Evolutionary conservation across 37 sponge, comb jelly and placozoan genomes (phyloP).

Genomic region (Ianthella basta): DNA sequence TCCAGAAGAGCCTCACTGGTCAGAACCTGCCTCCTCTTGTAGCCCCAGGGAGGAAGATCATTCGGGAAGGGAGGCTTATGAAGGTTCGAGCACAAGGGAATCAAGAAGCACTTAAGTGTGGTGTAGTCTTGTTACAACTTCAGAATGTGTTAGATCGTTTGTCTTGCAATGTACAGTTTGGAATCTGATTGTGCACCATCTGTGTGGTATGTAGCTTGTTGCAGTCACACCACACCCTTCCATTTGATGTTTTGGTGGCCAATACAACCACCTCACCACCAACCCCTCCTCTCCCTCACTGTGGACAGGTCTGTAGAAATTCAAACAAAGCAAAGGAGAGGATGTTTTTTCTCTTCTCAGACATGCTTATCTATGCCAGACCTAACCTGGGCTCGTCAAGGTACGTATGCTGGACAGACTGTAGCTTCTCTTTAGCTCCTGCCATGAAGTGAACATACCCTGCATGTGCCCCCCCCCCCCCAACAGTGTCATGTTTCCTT

Average conservation of each 20-base stretch:
- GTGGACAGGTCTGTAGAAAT: conserved; percentile 72
- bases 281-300: too few relatives aligned
- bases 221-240: too few relatives aligned
- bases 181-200: too few relatives aligned
- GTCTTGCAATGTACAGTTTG: background rate
- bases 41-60: conserved; percentile 65
- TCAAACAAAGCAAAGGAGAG: conserved; percentile 71
- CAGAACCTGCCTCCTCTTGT: conserved; percentile 51
- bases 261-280: too few relatives aligned
- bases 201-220: too few relatives aligned
- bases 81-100: conserved; percentile 71
- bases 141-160: background rate
- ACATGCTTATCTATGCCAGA: conserved; percentile 80
- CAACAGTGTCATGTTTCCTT: background rate
- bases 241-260: too few relatives aligned
- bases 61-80: conserved; percentile 79
- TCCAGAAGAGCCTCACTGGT: conserved; percentile 75
- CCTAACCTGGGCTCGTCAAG: conserved; percentile 38
- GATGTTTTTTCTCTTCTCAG: conserved; percentile 83
- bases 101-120: too few relatives aligned
- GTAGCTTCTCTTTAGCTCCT: too few relatives aligned
- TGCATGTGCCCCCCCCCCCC: background rate
- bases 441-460: background rate
- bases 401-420: conserved; percentile 14
- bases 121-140: too few relatives aligned